A percentile compares a stretch with the other conserved stretches of the same genome.
Evolutionary conservation across 2,888 invertebrate genomes (phyloP).

Genomic region (Cyaniris semiargus): DNA sequence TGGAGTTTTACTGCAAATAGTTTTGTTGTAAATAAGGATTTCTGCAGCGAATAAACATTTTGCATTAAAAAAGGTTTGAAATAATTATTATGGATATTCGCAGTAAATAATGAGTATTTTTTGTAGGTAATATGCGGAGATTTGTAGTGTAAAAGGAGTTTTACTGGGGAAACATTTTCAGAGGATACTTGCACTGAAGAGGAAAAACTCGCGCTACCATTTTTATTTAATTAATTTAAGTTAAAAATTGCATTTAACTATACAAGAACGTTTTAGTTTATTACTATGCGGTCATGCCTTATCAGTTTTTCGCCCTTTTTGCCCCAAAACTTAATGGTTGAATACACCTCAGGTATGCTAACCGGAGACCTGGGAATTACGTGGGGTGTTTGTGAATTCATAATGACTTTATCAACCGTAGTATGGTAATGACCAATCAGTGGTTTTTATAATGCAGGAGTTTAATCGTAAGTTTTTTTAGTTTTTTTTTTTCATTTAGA

Average conservation of each 20-base stretch:
- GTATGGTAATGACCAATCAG: slow-evolving; percentile 9
- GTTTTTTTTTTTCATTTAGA: neutral
- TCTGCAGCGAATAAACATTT: neutral
- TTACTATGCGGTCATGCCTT: neutral
- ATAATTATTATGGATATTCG: too few species aligned
- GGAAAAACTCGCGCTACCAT: too few species aligned
- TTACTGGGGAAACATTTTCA: neutral
- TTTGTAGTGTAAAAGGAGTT: neutral
- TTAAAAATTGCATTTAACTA: too few species aligned
- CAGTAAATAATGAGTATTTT: neutral
- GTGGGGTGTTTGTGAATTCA: slow-evolving; percentile 9
- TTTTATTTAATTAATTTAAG: too few species aligned
- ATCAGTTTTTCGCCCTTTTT: slow-evolving; percentile 28
- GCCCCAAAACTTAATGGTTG: slow-evolving; percentile 14
- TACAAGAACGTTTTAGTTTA: neutral
- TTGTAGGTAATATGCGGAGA: too few species aligned
- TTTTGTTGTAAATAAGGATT: neutral
- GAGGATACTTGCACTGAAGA: too few species aligned
- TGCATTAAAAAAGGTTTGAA: too few species aligned
- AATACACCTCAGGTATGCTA: slow-evolving; percentile 31
- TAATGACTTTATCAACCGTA: slow-evolving; percentile 10
- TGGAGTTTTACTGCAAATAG: neutral
- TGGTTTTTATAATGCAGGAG: neutral
- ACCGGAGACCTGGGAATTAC: slow-evolving; percentile 13
- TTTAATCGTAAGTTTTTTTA: neutral